Conservation (phyloP, 1,140 invertebrate genomes). For the Drosophila gunungcola region DNA sequence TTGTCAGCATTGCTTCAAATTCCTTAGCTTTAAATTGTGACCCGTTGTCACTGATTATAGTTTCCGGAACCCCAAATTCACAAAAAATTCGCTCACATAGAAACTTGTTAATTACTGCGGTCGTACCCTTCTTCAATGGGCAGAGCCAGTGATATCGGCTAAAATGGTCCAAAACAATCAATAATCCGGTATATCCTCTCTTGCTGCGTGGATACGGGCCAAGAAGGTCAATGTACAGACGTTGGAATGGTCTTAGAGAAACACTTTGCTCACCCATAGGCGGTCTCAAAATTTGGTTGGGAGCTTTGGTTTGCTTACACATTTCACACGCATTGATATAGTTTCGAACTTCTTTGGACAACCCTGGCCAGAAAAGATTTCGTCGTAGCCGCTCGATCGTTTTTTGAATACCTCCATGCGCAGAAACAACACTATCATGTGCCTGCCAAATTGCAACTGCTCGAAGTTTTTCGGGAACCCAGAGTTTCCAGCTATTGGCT, state of each 20-base stretch:
- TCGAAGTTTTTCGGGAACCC: constrained; percentile 4
- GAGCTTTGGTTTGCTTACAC: constrained; percentile 14
- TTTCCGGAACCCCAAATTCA: constrained; percentile 20
- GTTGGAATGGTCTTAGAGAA: constrained; percentile 13
- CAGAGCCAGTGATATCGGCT: constrained; percentile 1
- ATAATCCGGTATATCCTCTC: constrained; percentile 3
- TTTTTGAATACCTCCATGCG: constrained; percentile 16
- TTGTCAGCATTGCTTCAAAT: constrained; percentile 4
- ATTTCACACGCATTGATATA: constrained; percentile 17
- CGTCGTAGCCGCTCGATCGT: constrained; percentile 8
- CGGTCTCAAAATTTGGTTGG: constrained; percentile 8
- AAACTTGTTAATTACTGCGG: too few species aligned
- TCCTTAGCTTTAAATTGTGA: constrained; percentile 16
- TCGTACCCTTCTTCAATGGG: constrained; percentile 9
- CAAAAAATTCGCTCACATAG: constrained; percentile 1
- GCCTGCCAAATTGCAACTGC: too few species aligned
- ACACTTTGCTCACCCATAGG: constrained; percentile 11
- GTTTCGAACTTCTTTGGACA: constrained; percentile 10
- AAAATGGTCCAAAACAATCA: constrained; percentile 26
- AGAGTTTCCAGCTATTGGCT: constrained; percentile 2
- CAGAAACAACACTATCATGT: constrained; percentile 3
- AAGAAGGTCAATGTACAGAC: constrained; percentile 14
- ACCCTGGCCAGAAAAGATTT: constrained; percentile 16
- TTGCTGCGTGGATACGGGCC: constrained; percentile 24
- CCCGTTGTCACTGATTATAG: constrained; percentile 24